Percentiles rank a stretch among this genome's conserved stretches.
phyloP scores from a whole-genome alignment of 2,797 vertebrate genomes.

The Dendrocincla tyrannina region DNA sequence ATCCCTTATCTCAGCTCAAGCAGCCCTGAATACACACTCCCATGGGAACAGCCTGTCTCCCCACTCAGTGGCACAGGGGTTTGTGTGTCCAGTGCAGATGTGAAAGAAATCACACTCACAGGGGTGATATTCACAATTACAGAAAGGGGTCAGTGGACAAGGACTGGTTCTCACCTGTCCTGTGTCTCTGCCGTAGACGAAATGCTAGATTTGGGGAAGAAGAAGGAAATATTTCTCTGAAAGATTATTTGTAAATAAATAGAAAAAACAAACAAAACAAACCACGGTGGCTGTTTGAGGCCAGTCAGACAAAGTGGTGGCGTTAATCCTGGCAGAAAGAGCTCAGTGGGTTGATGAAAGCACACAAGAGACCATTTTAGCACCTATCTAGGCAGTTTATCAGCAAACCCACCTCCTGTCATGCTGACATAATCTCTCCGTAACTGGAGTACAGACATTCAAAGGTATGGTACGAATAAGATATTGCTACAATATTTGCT shows the following conservation, averaged over 20 bases:
- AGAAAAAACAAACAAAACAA: slow-evolving; percentile 13
- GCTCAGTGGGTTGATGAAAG: neutral
- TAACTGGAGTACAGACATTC: neutral
- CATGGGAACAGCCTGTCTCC: neutral
- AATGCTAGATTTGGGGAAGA: slow-evolving; percentile 69
- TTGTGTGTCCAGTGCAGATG: neutral
- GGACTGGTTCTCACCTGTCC: slow-evolving; percentile 71
- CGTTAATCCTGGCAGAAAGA: slow-evolving; percentile 26
- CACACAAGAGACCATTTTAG: neutral
- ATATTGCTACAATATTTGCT: neutral
- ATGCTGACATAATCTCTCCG: neutral
- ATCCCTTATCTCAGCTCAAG: neutral
- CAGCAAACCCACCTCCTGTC: neutral
- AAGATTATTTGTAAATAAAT: slow-evolving; percentile 63
- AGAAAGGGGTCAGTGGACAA: slow-evolving; percentile 62
- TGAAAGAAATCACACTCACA: slow-evolving; percentile 4
- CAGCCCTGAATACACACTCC: neutral
- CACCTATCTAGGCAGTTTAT: neutral
- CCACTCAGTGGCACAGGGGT: neutral
- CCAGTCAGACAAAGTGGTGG: neutral
- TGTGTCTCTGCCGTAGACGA: slow-evolving; percentile 71
- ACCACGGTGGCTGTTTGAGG: neutral
- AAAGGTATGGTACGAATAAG: neutral
- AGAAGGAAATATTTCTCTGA: slow-evolving; percentile 70
- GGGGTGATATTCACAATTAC: slow-evolving; percentile 13